Evolutionary conservation across 1,140 invertebrate species (phyloP).

Genomic region (Trichonephila inaurata): DNA sequence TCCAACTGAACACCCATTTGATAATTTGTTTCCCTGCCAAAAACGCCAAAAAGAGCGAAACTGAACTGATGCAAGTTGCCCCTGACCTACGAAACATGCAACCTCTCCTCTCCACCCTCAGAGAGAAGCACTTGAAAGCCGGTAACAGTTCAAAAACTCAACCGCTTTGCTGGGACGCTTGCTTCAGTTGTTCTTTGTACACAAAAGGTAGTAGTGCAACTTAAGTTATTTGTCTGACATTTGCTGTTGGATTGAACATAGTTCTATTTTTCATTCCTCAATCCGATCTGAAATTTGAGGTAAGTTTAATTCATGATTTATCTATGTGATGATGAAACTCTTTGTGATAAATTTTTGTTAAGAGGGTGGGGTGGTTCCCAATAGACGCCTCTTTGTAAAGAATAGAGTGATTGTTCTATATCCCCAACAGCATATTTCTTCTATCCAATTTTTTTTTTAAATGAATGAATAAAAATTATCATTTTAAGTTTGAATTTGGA

Average conservation of each 20-base stretch:
- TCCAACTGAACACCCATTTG: too few species aligned
- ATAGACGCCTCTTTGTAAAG: not conserved
- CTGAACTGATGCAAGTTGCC: not conserved
- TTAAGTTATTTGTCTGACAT: not conserved
- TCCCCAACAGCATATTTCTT: too few species aligned
- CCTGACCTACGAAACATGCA: not conserved
- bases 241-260: slow-evolving; percentile 13
- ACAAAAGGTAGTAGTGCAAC: not conserved
- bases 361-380: slow-evolving; percentile 27
- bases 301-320: not conserved
- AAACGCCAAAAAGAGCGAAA: not conserved
- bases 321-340: not conserved
- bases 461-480: too few species aligned
- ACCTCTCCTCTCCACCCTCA: not conserved
- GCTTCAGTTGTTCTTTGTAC: not conserved
- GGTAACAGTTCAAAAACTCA: slow-evolving; percentile 18
- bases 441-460: too few species aligned
- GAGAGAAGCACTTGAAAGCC: not conserved
- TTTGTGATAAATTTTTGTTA: not conserved
- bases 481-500: too few species aligned
- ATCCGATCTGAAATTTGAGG: not conserved
- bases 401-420: too few species aligned
- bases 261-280: not conserved
- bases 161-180: not conserved
- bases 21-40: not conserved